These are phyloP conservation scores for Mustela erminea DNA, from an alignment of 2,797 vertebrate genomes.

Conservation along the genomic window DNA sequence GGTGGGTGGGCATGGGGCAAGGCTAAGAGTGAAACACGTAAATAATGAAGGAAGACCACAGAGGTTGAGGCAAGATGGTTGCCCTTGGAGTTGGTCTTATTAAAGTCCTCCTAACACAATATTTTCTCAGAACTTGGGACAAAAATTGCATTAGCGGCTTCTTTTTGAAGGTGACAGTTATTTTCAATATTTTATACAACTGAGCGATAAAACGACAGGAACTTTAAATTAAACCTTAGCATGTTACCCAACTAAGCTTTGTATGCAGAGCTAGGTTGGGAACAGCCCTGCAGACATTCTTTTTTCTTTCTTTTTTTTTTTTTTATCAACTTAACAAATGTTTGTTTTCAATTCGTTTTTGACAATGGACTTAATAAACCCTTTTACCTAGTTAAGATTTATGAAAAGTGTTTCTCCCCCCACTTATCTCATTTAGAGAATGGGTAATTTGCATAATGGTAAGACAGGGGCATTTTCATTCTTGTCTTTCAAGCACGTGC, in stretches of 20 bases:
- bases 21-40: neutral
- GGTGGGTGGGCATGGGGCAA: neutral
- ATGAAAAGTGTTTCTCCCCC: conserved; percentile 62
- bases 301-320: neutral
- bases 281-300: neutral
- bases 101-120: neutral
- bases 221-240: conserved; percentile 83
- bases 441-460: conserved; percentile 72
- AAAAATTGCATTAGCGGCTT: conserved; percentile 70
- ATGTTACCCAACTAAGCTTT: conserved; percentile 22
- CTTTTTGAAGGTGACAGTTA: conserved; percentile 78
- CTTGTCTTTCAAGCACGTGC: conserved; percentile 73
- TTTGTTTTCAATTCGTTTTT: conserved; percentile 86
- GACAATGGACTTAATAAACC: conserved; percentile 85
- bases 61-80: neutral
- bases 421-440: conserved; percentile 75
- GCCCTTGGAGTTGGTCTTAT: neutral
- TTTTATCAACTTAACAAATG: conserved; percentile 82
- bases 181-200: conserved; percentile 80
- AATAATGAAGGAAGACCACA: neutral
- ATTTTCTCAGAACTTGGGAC: conserved; percentile 69
- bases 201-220: conserved; percentile 70
- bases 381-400: conserved; percentile 78
- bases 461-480: conserved; percentile 62
- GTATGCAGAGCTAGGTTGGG: neutral